Evolutionary conservation across 2,888 invertebrate species (phyloP).

Genomic region (Archips crataeganus): DNA sequence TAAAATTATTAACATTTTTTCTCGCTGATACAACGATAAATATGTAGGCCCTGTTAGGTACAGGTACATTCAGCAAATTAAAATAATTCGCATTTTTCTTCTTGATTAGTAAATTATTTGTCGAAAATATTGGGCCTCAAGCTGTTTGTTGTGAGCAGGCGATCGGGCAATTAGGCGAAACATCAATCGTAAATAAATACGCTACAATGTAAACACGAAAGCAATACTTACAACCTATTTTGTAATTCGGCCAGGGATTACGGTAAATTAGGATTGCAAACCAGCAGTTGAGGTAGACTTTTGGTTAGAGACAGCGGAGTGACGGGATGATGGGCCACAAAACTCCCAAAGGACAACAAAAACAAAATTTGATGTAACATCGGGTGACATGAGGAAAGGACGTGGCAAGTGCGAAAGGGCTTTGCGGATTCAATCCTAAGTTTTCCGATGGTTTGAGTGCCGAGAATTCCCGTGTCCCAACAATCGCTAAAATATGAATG

Average conservation of each 20-base stretch:
- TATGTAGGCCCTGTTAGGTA: no score
- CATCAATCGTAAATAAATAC: constrained; percentile 16
- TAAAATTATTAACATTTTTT: no score
- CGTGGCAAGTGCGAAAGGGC: not conserved
- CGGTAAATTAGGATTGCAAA: constrained; percentile 2
- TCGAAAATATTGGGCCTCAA: constrained; percentile 10
- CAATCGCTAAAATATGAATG: not conserved
- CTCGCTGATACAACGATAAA: no score
- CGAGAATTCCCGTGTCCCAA: not conserved
- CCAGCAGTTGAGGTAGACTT: not conserved
- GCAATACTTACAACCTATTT: constrained; percentile 6
- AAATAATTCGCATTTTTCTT: not conserved
- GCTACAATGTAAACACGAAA: not conserved
- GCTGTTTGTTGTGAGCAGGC: constrained; percentile 25
- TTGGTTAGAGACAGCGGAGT: not conserved
- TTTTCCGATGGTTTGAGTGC: not conserved
- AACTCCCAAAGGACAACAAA: not conserved
- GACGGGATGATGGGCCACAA: not conserved
- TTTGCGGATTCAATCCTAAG: not conserved
- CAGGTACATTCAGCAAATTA: no score
- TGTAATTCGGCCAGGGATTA: not conserved
- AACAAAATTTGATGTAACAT: not conserved
- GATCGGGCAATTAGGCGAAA: constrained; percentile 29
- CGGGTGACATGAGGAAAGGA: not conserved
- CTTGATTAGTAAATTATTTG: constrained; percentile 17